These are phyloP conservation scores for Microplitis mediator DNA, from an alignment of 1,140 invertebrate species.

Conservation along the genomic window DNA sequence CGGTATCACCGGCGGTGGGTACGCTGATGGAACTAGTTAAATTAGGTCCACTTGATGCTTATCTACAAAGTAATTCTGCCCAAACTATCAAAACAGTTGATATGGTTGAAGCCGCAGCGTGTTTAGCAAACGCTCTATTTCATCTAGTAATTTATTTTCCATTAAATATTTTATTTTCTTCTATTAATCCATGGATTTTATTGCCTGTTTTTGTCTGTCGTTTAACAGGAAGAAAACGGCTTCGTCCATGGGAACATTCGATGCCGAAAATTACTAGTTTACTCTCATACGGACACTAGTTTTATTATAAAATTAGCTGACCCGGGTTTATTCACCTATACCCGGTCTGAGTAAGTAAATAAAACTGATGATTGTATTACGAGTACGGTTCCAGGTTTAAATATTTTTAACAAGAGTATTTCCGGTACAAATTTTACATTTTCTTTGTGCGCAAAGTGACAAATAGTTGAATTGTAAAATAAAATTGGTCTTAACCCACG, in stretches of 20 bases:
- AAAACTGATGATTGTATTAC: not conserved
- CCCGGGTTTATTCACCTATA: constrained; percentile 70
- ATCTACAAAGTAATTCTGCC: constrained; percentile 63
- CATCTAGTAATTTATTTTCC: constrained; percentile 67
- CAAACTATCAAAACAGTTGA: constrained; percentile 70
- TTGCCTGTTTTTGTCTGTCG: constrained; percentile 12
- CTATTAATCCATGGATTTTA: too few species aligned
- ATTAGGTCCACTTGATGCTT: constrained; percentile 77
- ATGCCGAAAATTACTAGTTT: constrained; percentile 81
- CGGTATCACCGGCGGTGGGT: constrained; percentile 74
- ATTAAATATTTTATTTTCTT: not conserved
- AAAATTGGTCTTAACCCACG: too few species aligned
- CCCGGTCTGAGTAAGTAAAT: constrained; percentile 68
- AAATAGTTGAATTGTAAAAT: too few species aligned
- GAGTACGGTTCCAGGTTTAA: not conserved
- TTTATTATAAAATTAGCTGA: constrained; percentile 82
- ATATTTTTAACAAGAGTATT: constrained; percentile 13
- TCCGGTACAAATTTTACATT: constrained; percentile 1
- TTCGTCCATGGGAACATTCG: constrained; percentile 86
- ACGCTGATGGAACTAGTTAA: constrained; percentile 82
- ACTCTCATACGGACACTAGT: constrained; percentile 68
- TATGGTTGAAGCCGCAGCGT: constrained; percentile 77
- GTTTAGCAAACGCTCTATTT: constrained; percentile 80
- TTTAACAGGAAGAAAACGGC: constrained; percentile 72
- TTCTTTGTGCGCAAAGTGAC: too few species aligned